Conservation (phyloP, 1,140 invertebrate species). For the Lanistes nyassanus region DNA sequence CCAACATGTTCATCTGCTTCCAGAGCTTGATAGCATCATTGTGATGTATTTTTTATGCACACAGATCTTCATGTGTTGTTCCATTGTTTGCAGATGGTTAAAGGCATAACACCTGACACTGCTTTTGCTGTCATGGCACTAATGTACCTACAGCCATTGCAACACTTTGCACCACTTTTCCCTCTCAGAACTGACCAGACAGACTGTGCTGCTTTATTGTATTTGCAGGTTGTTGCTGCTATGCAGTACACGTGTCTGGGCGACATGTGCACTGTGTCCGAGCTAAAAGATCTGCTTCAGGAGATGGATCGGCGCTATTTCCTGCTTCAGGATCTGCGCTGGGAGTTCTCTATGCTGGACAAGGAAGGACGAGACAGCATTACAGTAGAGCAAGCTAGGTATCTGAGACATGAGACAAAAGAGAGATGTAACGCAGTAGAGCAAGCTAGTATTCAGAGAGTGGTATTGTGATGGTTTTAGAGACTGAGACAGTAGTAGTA, state of each 20-base stretch:
- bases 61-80: no score
- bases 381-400: constrained; percentile 59
- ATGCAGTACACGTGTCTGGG: constrained; percentile 58
- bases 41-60: no score
- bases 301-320: constrained; percentile 63
- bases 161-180: constrained; percentile 14
- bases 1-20: no score
- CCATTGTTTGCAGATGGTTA: no score
- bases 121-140: not conserved
- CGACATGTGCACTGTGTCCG: constrained; percentile 43
- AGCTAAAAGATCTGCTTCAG: constrained; percentile 58
- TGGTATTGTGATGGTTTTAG: no score
- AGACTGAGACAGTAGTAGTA: no score
- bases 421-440: no score
- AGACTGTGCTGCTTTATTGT: not conserved
- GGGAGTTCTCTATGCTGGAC: constrained; percentile 64
- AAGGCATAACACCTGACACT: not conserved
- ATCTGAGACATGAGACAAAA: no score
- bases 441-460: no score
- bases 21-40: no score
- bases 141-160: not conserved
- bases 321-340: constrained; percentile 59
- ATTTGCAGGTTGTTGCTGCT: constrained; percentile 53
- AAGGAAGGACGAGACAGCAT: constrained; percentile 53
- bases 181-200: not conserved